These are phyloP conservation scores for Emmelina monodactyla DNA, from an alignment of 2,888 invertebrate genomes.

Conservation along the genomic window DNA sequence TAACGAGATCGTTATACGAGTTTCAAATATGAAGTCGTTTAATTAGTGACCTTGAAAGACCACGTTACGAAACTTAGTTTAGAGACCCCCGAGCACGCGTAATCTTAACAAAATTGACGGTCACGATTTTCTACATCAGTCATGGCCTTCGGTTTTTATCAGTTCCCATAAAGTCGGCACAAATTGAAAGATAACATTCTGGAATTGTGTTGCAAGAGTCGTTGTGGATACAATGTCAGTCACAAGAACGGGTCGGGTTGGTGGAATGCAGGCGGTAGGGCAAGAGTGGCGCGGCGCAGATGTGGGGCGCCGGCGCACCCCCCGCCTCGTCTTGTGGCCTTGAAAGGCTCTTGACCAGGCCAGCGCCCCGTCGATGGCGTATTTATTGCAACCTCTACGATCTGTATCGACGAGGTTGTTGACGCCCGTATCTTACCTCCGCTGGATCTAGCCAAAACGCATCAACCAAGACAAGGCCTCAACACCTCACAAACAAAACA, in stretches of 20 bases:
- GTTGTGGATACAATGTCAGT: constrained; percentile 7
- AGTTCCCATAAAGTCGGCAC: constrained; percentile 12
- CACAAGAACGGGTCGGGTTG: constrained; percentile 26
- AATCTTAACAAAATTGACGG: constrained; percentile 40
- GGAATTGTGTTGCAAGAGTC: too few species aligned
- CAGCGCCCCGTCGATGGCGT: constrained; percentile 55
- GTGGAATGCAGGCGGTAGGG: constrained; percentile 45
- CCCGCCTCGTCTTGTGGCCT: constrained; percentile 62
- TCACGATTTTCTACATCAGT: constrained; percentile 39
- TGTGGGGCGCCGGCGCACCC: constrained; percentile 49
- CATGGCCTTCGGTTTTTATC: constrained; percentile 20
- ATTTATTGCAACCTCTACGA: constrained; percentile 65
- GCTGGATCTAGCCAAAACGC: not conserved
- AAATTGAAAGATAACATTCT: not conserved
- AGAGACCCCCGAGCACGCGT: constrained; percentile 36
- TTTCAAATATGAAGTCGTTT: constrained; percentile 49
- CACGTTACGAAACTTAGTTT: constrained; percentile 35
- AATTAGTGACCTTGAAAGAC: constrained; percentile 46
- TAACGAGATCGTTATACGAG: not conserved
- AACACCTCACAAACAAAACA: not conserved
- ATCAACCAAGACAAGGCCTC: not conserved
- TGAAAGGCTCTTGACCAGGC: constrained; percentile 67
- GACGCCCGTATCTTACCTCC: constrained; percentile 46
- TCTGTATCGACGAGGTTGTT: constrained; percentile 63
- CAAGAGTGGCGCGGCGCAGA: constrained; percentile 47